phyloP scores from a whole-genome alignment of 1,140 invertebrate genomes.

The Proales similis region DNA sequence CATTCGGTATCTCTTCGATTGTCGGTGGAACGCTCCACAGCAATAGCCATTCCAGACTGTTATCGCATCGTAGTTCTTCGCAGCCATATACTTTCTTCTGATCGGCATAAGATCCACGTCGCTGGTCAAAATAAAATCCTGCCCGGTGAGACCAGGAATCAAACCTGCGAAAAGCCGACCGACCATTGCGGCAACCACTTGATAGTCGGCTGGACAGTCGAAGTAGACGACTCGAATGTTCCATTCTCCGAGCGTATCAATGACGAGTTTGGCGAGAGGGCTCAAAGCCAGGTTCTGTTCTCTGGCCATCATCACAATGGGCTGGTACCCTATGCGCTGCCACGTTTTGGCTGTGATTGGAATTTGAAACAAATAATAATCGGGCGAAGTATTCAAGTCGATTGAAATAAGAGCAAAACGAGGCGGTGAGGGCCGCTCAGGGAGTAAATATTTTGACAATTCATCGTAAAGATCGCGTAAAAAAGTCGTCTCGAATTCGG shows the following conservation, averaged over 20 bases:
- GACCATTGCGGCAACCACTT: not conserved
- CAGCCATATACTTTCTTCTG: not conserved
- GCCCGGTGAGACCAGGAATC: not conserved
- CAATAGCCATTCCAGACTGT: constrained; percentile 37
- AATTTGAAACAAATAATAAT: constrained; percentile 20
- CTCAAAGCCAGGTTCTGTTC: not conserved
- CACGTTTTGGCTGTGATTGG: constrained; percentile 9
- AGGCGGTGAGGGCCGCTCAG: too few relatives aligned
- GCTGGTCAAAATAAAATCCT: constrained; percentile 17
- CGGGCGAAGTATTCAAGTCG: too few relatives aligned
- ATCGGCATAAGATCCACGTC: constrained; percentile 34
- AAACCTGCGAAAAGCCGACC: constrained; percentile 18
- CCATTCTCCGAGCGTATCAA: not conserved
- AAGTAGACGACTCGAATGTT: not conserved
- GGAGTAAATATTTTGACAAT: too few relatives aligned
- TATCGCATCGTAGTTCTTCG: not conserved
- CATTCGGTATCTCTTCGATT: constrained; percentile 6
- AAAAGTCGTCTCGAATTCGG: too few relatives aligned
- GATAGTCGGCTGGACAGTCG: not conserved
- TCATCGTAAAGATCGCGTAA: too few relatives aligned
- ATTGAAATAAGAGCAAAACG: too few relatives aligned
- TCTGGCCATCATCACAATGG: constrained; percentile 20
- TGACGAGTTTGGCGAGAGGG: not conserved
- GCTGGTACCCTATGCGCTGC: not conserved
- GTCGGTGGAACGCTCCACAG: constrained; percentile 38